Evolutionary conservation across 92 coral and sea anemone species (phyloP), one percentile per base, ranked within the genome.

Genomic region (Blastomussa wellsi): DNA sequence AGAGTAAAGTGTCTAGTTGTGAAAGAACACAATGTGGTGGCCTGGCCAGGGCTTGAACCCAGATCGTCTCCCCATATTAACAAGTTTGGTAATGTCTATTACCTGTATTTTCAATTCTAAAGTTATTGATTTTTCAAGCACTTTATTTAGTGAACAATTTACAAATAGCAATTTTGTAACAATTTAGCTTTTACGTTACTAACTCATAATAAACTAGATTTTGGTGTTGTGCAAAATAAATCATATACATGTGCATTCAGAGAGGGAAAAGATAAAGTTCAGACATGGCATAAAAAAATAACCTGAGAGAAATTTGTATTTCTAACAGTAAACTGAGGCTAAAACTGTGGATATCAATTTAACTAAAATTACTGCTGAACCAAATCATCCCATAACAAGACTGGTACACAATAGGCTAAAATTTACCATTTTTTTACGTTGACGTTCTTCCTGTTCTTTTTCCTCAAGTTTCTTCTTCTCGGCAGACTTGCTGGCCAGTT

Each of bases 401-500:
- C 12, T 7, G n/a, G 66, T 59, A 24, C 29, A 24, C 29, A 59
- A 26, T 6, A 26, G 10, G 14, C 6, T 51, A 14, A 37, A 53
- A 42, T 84, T 89, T 85, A 92, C 93, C 79, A 80, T 59, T 72
- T 83, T 81, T 66, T 87, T 81, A 24, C 90, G 81, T 68, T 90
- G 88, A 32, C 82, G 71, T 83, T 94, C 93, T 49, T 94, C 92
- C 42, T 79, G 77, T 49, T 82, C 92, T 74, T 85, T 90, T 28
- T 94, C 94, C 62, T 92, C 93, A 38, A 87, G 89, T 65, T 87
- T 94, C 82, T 92, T 89, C 82, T 88, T 94, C 86, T 83, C 92
- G 42, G 89, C 76, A 24, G 93, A 86, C 89, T 90, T 92, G 71
- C 73, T 86, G 59, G 92, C 77, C 89, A 86, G 32, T 32, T 94